These are phyloP conservation scores for Pocillopora grandis DNA, from an alignment of 92 coral and sea anemone genomes.

Conservation along the genomic window DNA sequence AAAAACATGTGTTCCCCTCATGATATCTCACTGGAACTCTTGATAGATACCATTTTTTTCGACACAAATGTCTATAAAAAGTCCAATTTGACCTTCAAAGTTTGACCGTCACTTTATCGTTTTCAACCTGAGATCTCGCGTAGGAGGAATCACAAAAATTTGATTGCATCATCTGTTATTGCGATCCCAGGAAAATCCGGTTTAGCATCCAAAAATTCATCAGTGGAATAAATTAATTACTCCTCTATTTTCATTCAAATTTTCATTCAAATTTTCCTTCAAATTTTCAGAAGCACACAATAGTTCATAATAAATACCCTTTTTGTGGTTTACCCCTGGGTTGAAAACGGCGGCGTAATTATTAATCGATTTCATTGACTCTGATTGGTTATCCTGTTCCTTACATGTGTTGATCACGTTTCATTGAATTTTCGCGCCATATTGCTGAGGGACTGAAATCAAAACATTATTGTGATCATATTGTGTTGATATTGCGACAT, in stretches of 20 bases:
- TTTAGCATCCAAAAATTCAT: not conserved
- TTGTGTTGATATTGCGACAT: not conserved
- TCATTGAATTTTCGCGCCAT: conserved; percentile 35
- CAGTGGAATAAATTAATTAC: not conserved
- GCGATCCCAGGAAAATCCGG: not conserved
- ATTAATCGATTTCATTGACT: not conserved
- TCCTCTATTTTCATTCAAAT: not conserved
- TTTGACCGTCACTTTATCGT: not conserved
- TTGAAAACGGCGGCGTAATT: not conserved
- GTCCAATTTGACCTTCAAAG: not conserved
- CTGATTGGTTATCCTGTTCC: conserved; percentile 27
- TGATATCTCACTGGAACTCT: not conserved
- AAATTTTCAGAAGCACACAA: not conserved
- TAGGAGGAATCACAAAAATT: not conserved
- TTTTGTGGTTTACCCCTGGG: not conserved
- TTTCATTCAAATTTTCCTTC: not conserved
- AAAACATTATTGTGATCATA: not conserved
- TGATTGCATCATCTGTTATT: conserved; percentile 29
- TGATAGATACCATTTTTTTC: not conserved
- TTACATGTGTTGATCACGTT: conserved; percentile 16
- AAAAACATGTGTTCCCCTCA: conserved; percentile 27
- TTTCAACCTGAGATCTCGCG: not conserved
- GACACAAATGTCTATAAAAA: not conserved
- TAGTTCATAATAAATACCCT: not conserved
- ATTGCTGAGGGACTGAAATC: not conserved